Evolutionary conservation across 2,888 invertebrate genomes (phyloP).

Genomic region (Zeuzera pyrina): DNA sequence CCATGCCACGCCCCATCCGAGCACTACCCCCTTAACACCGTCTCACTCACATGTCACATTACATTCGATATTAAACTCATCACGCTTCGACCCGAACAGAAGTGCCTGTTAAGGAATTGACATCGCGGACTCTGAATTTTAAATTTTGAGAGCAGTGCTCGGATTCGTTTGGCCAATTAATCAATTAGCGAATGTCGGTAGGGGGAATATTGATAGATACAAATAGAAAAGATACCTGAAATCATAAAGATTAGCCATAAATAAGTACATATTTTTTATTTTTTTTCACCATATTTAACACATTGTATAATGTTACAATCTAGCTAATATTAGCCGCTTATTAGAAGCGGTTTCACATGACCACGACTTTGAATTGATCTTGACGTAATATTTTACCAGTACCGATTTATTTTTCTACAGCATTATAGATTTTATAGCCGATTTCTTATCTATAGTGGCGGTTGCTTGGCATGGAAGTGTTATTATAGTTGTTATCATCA

Average conservation of each 20-base stretch:
- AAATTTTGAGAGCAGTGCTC: slow-evolving; percentile 60
- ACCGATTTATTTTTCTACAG: no score
- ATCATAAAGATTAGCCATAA: slow-evolving; percentile 41
- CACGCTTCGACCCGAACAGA: background rate
- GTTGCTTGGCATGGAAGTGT: no score
- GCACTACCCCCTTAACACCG: slow-evolving; percentile 37
- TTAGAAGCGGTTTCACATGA: no score
- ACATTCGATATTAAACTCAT: background rate
- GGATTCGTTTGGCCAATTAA: slow-evolving; percentile 45
- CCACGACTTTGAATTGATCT: no score
- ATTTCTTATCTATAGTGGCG: no score
- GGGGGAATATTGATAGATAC: slow-evolving; percentile 45
- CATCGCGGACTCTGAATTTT: background rate
- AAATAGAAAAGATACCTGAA: slow-evolving; percentile 46
- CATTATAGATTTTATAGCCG: no score
- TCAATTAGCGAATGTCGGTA: slow-evolving; percentile 26
- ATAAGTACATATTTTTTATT: no score
- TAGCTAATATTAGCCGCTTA: no score
- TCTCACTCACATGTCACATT: background rate
- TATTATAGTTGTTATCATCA: no score
- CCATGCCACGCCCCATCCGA: slow-evolving; percentile 41
- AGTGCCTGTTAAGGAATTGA: background rate
- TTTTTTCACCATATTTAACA: no score
- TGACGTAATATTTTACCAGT: no score
- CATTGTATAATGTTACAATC: no score